phyloP scores from a whole-genome alignment of 2,113 vertebrate species.

The Coryphaenoides rupestris region DNA sequence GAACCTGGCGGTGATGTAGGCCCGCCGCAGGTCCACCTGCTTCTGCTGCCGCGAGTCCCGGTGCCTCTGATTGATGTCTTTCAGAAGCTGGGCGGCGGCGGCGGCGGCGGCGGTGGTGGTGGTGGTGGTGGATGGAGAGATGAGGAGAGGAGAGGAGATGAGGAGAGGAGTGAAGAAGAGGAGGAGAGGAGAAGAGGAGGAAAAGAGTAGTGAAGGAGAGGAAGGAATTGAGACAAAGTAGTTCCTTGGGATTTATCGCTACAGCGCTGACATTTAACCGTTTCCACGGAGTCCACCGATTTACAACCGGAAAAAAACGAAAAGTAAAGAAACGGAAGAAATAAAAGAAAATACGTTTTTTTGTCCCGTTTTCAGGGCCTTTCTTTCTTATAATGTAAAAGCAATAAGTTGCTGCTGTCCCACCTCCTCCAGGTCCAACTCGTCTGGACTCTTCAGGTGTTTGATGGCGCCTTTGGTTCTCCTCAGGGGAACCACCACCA shows the following conservation, averaged over 20 bases:
- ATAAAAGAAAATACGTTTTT: no score
- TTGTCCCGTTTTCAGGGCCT: no score
- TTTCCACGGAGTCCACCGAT: no score
- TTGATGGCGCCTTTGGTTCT: conserved; percentile 82
- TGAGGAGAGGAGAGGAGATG: conserved; percentile 2
- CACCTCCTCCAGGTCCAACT: conserved; percentile 98
- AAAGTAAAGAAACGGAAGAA: no score
- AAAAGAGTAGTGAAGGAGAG: not conserved
- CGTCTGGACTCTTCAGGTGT: conserved; percentile 87
- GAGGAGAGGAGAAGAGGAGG: not conserved
- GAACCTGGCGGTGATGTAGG: conserved; percentile 92
- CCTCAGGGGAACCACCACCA: conserved; percentile 92
- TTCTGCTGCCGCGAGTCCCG: conserved; percentile 86
- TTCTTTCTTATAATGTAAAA: not conserved
- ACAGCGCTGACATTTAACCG: no score
- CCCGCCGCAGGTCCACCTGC: conserved; percentile 84
- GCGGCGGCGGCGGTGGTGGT: not conserved
- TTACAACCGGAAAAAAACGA: no score
- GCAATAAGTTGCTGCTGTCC: conserved; percentile 7
- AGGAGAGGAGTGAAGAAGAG: no score
- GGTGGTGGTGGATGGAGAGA: not conserved
- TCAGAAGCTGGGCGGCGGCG: conserved; percentile 76
- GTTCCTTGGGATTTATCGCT: not conserved
- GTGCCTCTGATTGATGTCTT: conserved; percentile 84
- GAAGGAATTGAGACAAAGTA: not conserved